These are phyloP conservation scores for Chloroceryle aenea DNA, from an alignment of 2,113 vertebrate genomes.

Conservation along the genomic window DNA sequence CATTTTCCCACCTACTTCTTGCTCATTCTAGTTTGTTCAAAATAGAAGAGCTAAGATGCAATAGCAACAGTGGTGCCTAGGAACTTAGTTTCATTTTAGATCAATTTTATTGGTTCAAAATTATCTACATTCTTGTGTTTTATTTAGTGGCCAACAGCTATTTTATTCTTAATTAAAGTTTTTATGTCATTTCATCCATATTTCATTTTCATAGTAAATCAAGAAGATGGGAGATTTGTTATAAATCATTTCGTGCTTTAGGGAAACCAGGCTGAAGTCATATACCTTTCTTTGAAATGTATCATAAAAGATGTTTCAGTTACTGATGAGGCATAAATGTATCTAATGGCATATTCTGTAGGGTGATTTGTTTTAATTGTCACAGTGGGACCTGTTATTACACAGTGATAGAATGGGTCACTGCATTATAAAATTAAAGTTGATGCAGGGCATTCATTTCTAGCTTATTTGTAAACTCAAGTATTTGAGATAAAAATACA, in stretches of 20 bases:
- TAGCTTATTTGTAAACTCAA: constrained; percentile 88
- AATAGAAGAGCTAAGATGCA: not conserved
- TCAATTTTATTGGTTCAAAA: constrained; percentile 6
- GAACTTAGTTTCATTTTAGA: not conserved
- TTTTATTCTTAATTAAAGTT: constrained; percentile 34
- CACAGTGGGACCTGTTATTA: constrained; percentile 89
- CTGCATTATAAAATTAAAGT: constrained; percentile 90
- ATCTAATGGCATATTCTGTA: constrained; percentile 83
- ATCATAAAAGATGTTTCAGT: constrained; percentile 85
- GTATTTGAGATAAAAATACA: constrained; percentile 79
- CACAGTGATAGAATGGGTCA: constrained; percentile 87
- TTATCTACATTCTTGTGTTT: not conserved
- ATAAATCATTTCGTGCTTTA: constrained; percentile 48
- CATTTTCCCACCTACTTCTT: not conserved
- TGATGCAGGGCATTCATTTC: constrained; percentile 82
- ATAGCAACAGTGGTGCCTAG: not conserved
- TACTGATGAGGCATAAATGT: constrained; percentile 92
- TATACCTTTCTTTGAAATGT: constrained; percentile 80
- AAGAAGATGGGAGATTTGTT: not conserved
- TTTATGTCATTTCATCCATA: not conserved
- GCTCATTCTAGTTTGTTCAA: not conserved
- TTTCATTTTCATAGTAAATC: constrained; percentile 34
- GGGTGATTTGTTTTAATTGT: constrained; percentile 96
- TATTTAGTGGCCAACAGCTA: constrained; percentile 45
- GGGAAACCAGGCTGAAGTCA: not conserved